Base-by-base conservation (phyloP, 2,888 invertebrate species). In the Drosophila aldrichi region DNA sequence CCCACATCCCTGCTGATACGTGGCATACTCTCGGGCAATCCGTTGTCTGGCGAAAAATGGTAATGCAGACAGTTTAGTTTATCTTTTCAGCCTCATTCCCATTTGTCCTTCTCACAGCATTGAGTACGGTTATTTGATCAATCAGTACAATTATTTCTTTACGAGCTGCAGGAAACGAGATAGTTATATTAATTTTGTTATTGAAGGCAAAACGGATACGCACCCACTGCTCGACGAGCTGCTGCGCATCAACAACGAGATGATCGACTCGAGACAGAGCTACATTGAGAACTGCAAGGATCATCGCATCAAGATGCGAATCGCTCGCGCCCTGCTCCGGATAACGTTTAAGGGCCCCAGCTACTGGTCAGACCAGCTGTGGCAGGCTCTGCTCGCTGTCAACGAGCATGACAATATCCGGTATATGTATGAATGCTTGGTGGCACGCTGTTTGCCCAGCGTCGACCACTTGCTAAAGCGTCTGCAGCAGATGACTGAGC, bases 371-470 rank as follows among this genome's bases (percentile, higher is more conserved):
- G 81, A 88, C 18, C 67, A 84, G 6, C 72, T 91, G 20, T 82
- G 91, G 76, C 49, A 60, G 18, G 77, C 86, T 0, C 36, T 92
- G 36, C 54, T 91, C 9, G 59, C 83, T 4, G 83, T 88, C 63
- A 91, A 91, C 64, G 92, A 92, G 74, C 92, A 91, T 65, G 65
- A 85, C 1, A 92, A 92, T 74, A 77, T 92, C 0, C 89, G 70
- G 14, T 89, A 87, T 54, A 77, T 92, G 34, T 86, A 79, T 16
- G 92, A 92, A 64, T 73, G 85, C 9, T 59, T 92, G 18, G 74
- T 90, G 20, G 90, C 89, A 0, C 62, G 65, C 25, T 77, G 76
- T 34, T 57, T 85, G 48, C 57, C 77, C 6, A 59, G 58, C 18
- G 32, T 69, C 12, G 46, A 79, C 0, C 22, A 80, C 10, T 44